Percentiles rank a stretch among this genome's conserved stretches.
phyloP scores from a whole-genome alignment of 35 echinoderm and acorn worm genomes.

The Lytechinus variegatus region DNA sequence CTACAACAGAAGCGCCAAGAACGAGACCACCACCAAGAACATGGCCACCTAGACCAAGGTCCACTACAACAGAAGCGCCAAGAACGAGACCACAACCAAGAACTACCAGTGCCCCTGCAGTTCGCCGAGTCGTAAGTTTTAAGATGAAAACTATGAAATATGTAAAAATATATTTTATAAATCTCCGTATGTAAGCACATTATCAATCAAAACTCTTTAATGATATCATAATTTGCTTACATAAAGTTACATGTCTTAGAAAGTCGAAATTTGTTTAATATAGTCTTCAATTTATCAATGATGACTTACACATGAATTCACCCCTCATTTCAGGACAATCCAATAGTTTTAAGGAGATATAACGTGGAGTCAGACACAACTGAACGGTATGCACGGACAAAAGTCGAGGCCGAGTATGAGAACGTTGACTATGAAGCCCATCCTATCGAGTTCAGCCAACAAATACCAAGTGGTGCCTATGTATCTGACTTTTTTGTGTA shows the following conservation, averaged over 20 bases:
- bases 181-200: not conserved
- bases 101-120: not conserved
- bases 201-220: too few relatives aligned
- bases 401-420: constrained; percentile 58
- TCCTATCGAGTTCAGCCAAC: constrained; percentile 69
- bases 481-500: constrained; percentile 81
- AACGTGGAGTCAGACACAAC: constrained; percentile 75
- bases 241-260: too few relatives aligned
- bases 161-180: not conserved
- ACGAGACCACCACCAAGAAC: not conserved
- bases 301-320: not conserved
- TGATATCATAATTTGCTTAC: too few relatives aligned
- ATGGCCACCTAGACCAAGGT: too few relatives aligned
- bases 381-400: constrained; percentile 76
- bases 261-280: too few relatives aligned
- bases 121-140: not conserved
- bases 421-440: constrained; percentile 63
- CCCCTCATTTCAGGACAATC: not conserved
- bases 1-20: not conserved
- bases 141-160: not conserved
- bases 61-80: too few relatives aligned
- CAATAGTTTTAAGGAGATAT: constrained; percentile 37
- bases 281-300: too few relatives aligned
- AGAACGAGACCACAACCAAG: too few relatives aligned
- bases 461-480: constrained; percentile 73